phyloP scores from a whole-genome alignment of 2,888 invertebrate genomes.

The Capitulum mitella region DNA sequence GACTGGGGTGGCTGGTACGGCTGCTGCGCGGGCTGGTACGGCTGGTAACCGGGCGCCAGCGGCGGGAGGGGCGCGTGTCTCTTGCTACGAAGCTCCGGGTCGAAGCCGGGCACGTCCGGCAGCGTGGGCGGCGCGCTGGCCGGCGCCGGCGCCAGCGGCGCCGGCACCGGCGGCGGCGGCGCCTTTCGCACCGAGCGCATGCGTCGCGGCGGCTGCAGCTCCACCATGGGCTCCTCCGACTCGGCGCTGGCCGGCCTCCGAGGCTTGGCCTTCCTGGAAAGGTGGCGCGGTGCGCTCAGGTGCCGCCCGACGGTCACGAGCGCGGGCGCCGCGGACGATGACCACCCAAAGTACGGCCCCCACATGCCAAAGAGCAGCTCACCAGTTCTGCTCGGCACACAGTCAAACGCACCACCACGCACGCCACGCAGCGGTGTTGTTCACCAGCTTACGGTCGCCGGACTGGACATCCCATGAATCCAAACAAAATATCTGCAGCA shows the following conservation, averaged over 20 bases:
- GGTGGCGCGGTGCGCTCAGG: no score
- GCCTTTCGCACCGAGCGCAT: conserved; percentile 10
- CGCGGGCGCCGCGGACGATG: no score
- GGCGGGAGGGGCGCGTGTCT: background rate
- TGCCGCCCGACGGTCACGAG: no score
- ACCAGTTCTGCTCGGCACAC: no score
- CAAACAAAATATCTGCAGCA: no score
- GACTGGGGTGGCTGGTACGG: background rate
- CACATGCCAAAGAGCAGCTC: no score
- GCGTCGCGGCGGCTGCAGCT: background rate
- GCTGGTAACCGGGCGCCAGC: background rate
- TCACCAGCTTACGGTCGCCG: no score
- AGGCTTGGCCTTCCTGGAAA: no score
- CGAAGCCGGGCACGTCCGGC: background rate
- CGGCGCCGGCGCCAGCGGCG: conserved; percentile 16
- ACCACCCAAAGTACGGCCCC: no score
- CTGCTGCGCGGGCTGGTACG: background rate
- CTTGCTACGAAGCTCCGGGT: background rate
- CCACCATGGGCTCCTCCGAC: background rate
- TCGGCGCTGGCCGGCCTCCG: background rate
- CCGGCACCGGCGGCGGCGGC: conserved; percentile 19
- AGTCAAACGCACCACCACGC: no score
- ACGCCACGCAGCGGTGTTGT: no score
- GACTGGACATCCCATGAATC: no score
- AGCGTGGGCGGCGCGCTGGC: background rate